phyloP scores from a whole-genome alignment of 2,797 vertebrate genomes.

The Sus cebifrons region DNA sequence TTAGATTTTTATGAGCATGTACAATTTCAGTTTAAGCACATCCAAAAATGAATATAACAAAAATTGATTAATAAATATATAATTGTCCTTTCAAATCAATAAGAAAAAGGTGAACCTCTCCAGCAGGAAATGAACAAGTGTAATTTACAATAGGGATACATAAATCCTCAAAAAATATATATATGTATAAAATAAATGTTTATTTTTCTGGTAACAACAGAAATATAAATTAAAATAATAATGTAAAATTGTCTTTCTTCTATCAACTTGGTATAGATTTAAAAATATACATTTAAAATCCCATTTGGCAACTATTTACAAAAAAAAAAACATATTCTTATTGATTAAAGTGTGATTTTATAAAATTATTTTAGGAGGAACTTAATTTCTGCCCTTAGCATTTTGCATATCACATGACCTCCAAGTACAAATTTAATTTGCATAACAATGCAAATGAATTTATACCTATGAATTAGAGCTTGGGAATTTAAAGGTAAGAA shows the following conservation, averaged over 20 bases:
- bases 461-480: too few relatives aligned
- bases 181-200: neutral
- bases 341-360: neutral
- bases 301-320: neutral
- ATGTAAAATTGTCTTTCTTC: neutral
- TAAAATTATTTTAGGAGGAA: neutral
- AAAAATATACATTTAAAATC: neutral
- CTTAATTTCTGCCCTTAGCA: neutral
- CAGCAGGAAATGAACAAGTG: neutral
- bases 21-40: neutral
- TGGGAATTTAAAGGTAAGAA: neutral
- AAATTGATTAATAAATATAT: neutral
- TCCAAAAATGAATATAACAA: conserved; percentile 33
- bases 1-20: neutral
- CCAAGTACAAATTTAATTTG: neutral
- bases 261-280: neutral
- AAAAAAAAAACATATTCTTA: neutral
- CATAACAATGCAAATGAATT: neutral
- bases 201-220: neutral
- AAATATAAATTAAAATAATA: conserved; percentile 6
- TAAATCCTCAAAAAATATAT: neutral
- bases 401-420: neutral
- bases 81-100: neutral
- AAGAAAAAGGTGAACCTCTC: neutral
- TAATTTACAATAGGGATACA: neutral